Evolutionary conservation across 2,797 vertebrate species (phyloP).

Genomic region (Rhinophrynus dorsalis): DNA sequence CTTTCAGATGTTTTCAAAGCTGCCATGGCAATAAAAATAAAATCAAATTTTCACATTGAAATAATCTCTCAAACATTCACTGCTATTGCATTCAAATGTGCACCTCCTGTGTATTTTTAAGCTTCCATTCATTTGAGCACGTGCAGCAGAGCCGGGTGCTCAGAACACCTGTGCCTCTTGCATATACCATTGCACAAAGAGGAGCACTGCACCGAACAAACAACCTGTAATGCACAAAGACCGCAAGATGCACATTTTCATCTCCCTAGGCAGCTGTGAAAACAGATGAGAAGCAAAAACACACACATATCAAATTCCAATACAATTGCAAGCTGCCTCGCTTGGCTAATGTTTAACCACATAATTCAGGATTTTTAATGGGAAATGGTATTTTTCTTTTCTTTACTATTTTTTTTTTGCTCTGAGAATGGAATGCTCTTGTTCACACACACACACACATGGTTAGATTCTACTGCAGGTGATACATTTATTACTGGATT

Average conservation of each 20-base stretch:
- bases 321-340: slow-evolving; percentile 8
- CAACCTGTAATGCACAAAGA: slow-evolving; percentile 30
- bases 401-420: not conserved
- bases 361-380: slow-evolving; percentile 4
- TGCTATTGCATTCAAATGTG: slow-evolving; percentile 13
- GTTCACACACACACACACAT: too few relatives aligned
- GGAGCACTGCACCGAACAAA: slow-evolving; percentile 5
- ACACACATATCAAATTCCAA: slow-evolving; percentile 36
- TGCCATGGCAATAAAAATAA: too few relatives aligned
- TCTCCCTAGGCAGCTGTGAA: slow-evolving; percentile 31
- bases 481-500: too few relatives aligned
- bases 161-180: slow-evolving; percentile 27
- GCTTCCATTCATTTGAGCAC: slow-evolving; percentile 3
- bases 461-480: too few relatives aligned
- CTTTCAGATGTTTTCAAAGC: too few relatives aligned
- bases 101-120: slow-evolving; percentile 15
- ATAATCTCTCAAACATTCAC: too few relatives aligned
- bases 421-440: not conserved
- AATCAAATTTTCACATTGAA: too few relatives aligned
- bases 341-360: slow-evolving; percentile 35
- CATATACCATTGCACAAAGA: slow-evolving; percentile 13
- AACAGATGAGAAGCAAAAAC: slow-evolving; percentile 27
- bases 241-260: slow-evolving; percentile 24
- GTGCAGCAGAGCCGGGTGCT: not conserved
- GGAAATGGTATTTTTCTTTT: not conserved